Base-by-base conservation (phyloP, 2,888 invertebrate genomes). In the Tachina lurida region DNA sequence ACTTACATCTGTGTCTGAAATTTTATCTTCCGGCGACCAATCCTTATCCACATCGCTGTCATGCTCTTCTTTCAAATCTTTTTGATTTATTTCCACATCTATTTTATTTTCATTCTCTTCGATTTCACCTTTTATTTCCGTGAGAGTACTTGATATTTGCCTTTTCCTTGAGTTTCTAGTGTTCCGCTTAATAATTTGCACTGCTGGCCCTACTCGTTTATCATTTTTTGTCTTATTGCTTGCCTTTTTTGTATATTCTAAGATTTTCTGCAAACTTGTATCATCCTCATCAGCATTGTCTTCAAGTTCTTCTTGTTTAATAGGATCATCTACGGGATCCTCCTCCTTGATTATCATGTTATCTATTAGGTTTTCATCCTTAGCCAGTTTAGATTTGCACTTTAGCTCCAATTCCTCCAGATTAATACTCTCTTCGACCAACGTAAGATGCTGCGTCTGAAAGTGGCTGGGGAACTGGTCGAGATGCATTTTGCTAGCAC, bases 391-490 rank as follows among this genome's bases (percentile, higher is more conserved):
- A 17, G 60, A 41, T 15, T 7, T 74, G 10, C 74, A 45, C 54
- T 82, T 74, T 0, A 10, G 49, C n/a, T 71, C 68, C 58, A 86
- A 63, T n/a, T 86, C 77, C 2, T 81, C 73, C 13, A 84, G n/a
- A 22, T 81, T 84, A 43, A 81, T 81, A 10, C 65, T 74, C 9
- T 86, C 77, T 41, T 80, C 81, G 2, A 75, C 86, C 47, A 83
- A 39, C 4, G 84, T 68, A 13, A 77, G 86, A 81, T 75, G 89
- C 52, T 85, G 77, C 65, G 10, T 86, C 86, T 84, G 87, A 78
- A 91, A 91, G 71, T 91, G 91, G 7, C 87, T 73, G 0, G 88
- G 88, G 74, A 91, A 91, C 47, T 80, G 80, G 4, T 88, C 89
- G 52, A 88, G 88, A 47, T 87, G 74, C 41, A 91, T 71, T 41